These are phyloP conservation scores for Hybos culiciformis DNA, from an alignment of 2,888 invertebrate species.

Conservation along the genomic window DNA sequence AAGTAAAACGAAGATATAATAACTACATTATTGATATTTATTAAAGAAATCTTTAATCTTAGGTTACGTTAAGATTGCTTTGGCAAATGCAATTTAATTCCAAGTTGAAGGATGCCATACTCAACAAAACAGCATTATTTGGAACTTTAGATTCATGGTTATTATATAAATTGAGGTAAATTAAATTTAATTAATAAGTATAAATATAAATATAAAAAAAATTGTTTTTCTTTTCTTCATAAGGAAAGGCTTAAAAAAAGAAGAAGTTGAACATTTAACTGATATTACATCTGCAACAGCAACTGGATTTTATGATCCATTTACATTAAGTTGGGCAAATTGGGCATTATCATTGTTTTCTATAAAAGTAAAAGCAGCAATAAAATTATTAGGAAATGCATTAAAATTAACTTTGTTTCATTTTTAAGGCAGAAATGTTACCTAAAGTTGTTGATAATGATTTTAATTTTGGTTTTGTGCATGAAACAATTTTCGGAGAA, in stretches of 20 bases:
- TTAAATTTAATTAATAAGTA: neutral
- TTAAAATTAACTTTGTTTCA: neutral
- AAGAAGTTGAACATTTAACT: constrained; percentile 47
- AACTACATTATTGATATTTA: neutral
- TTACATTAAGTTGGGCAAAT: constrained; percentile 68
- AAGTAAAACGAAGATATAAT: too few relatives aligned
- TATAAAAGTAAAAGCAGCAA: constrained; percentile 7
- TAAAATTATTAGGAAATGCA: neutral
- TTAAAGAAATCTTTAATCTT: constrained; percentile 17
- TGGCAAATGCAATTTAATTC: constrained; percentile 66
- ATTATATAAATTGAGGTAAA: constrained; percentile 58
- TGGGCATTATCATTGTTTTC: constrained; percentile 11
- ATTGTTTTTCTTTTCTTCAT: neutral
- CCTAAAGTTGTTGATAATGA: constrained; percentile 71
- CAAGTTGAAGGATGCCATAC: constrained; percentile 49
- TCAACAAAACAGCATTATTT: constrained; percentile 54
- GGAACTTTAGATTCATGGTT: constrained; percentile 92
- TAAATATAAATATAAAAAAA: neutral
- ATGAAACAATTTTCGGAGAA: constrained; percentile 54
- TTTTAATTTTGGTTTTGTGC: constrained; percentile 55
- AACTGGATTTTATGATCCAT: constrained; percentile 89
- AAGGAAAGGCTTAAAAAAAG: constrained; percentile 23
- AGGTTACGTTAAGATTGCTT: constrained; percentile 63
- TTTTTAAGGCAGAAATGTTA: constrained; percentile 49
- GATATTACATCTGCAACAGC: constrained; percentile 87